phyloP scores from a whole-genome alignment of 2,888 invertebrate genomes.

The Tetragnatha montana region DNA sequence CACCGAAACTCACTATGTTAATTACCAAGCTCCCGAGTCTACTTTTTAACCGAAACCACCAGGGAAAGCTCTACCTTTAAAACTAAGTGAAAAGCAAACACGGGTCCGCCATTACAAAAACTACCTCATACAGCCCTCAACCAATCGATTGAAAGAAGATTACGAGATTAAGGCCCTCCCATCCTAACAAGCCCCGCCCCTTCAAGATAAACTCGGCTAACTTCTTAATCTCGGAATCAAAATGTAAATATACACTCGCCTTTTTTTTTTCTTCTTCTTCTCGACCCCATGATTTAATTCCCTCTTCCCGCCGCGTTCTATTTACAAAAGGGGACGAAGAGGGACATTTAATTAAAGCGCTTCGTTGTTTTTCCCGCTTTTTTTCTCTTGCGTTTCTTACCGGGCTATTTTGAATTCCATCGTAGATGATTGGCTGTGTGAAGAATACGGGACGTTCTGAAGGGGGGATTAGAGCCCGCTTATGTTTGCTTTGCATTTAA shows the following conservation, averaged over 20 bases:
- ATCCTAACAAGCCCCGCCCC: not conserved
- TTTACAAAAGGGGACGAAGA: conserved; percentile 39
- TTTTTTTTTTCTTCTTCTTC: not conserved
- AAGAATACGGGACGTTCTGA: conserved; percentile 1
- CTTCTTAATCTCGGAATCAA: conserved; percentile 46
- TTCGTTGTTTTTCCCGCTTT: conserved; percentile 37
- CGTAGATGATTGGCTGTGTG: conserved; percentile 2
- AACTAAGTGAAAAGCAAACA: conserved; percentile 17
- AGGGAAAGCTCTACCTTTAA: not conserved
- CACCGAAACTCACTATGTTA: too few species aligned
- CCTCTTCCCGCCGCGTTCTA: not conserved
- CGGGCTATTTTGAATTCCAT: conserved; percentile 26
- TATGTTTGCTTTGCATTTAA: conserved; percentile 55
- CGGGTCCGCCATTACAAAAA: not conserved
- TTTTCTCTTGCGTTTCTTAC: conserved; percentile 11
- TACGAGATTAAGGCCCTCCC: conserved; percentile 32
- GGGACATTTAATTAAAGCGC: conserved; percentile 46
- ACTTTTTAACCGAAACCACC: not conserved
- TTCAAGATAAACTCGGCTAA: conserved; percentile 34
- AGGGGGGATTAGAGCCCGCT: conserved; percentile 12
- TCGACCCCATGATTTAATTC: conserved; percentile 35
- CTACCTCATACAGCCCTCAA: not conserved
- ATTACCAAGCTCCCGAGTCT: too few species aligned
- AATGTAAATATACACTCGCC: conserved; percentile 41
- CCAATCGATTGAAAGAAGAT: conserved; percentile 29